These are phyloP conservation scores for Sitta europaea DNA, from an alignment of 2,113 vertebrate genomes.

Conservation along the genomic window DNA sequence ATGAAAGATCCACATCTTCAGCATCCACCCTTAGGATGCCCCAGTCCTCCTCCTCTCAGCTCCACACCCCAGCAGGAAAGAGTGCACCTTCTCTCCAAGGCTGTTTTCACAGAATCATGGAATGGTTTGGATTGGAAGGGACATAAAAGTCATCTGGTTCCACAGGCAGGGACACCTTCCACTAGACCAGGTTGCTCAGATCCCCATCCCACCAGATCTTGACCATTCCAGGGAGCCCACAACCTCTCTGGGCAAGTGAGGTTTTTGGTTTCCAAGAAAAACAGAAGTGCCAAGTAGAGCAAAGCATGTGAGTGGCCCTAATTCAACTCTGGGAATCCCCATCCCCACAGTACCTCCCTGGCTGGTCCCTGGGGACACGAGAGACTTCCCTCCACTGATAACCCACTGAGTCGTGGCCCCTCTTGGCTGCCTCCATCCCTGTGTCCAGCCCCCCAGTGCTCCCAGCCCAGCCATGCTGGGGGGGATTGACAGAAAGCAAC, in stretches of 20 bases:
- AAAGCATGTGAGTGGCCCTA: neutral
- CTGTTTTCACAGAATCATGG: neutral
- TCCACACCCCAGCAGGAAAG: neutral
- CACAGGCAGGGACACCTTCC: neutral
- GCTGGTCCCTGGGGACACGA: neutral
- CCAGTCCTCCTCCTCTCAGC: neutral
- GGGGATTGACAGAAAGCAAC: accelerated
- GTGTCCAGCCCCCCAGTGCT: accelerated
- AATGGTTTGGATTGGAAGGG: neutral
- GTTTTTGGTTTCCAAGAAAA: neutral
- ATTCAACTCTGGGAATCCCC: neutral
- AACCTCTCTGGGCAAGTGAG: neutral
- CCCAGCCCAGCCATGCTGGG: neutral
- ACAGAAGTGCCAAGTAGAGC: neutral
- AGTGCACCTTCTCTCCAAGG: neutral
- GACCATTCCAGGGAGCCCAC: neutral
- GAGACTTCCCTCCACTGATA: neutral
- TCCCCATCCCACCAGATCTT: no score
- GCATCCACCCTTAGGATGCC: neutral
- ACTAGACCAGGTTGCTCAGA: neutral
- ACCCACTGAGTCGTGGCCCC: neutral
- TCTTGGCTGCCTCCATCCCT: neutral
- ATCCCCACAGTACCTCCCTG: neutral
- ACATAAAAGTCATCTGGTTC: neutral
- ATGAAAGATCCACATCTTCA: neutral